These are phyloP conservation scores for Thaumetopoea pityocampa DNA, from an alignment of 1,140 invertebrate species.

Conservation along the genomic window DNA sequence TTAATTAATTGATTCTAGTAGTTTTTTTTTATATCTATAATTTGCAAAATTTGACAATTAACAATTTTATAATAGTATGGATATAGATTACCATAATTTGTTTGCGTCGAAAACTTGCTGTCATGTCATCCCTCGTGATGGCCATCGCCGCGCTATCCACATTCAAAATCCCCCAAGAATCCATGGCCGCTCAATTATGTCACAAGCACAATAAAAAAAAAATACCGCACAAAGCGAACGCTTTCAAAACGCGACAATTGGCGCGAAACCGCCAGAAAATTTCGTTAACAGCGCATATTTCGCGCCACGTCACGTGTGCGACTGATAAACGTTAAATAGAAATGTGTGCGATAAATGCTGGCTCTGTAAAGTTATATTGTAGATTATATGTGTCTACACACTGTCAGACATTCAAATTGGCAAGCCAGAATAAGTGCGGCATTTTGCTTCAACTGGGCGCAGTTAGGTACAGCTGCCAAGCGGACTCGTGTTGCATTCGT, in stretches of 20 bases:
- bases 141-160: constrained; percentile 78
- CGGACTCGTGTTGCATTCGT: constrained; percentile 60
- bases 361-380: constrained; percentile 18
- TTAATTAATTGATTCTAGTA: too few relatives aligned
- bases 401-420: constrained; percentile 66
- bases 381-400: constrained; percentile 40
- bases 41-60: too few relatives aligned
- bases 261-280: constrained; percentile 24
- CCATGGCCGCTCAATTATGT: constrained; percentile 65
- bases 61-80: too few relatives aligned
- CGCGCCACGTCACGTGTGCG: constrained; percentile 31
- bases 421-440: constrained; percentile 74
- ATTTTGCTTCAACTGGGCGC: constrained; percentile 70
- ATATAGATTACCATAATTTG: constrained; percentile 77
- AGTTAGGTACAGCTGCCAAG: constrained; percentile 48
- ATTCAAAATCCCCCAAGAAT: constrained; percentile 80
- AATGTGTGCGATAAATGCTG: constrained; percentile 20
- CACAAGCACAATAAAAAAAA: constrained; percentile 5
- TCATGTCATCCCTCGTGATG: constrained; percentile 78
- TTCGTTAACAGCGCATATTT: constrained; percentile 14
- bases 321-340: constrained; percentile 21
- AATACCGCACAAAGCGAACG: constrained; percentile 1
- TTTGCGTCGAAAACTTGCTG: constrained; percentile 72
- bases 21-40: too few relatives aligned
- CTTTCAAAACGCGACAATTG: constrained; percentile 14